Base-by-base conservation (phyloP, 92 coral and sea anemone genomes). In the Palythoa heliodiscus region DNA sequence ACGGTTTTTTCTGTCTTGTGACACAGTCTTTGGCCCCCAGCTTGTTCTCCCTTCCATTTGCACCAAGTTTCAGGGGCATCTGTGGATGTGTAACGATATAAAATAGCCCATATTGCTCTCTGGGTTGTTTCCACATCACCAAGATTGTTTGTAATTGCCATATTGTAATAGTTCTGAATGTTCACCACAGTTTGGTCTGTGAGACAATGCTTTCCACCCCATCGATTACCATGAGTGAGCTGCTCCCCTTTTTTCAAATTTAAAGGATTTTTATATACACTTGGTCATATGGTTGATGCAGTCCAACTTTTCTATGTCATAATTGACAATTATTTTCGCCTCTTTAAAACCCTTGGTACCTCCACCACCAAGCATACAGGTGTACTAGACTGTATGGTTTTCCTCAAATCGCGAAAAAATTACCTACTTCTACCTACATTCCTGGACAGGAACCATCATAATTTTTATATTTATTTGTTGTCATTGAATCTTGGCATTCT, bases 11-110 rank as follows among this genome's bases (percentile, higher is more conserved):
- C 50, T 43, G 57, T 78, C 52, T 24, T 71, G 75, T 71, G 75
- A 17, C 39, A 35, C 38, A 71, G 69, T 57, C 50, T 43, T 43
- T 43, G 50, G 50, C 29, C 54, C 17, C 50, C 38, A 16, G 24
- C 23, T 16, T 24, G 29, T 19, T 20, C 23, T 63, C n/a, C 11
- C 25, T 63, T 63, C 69, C 61, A 75, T 57, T 14, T 24, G 35
- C 80, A 75, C 63, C 80, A 75, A 75, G 63, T 75, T 4, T 19
- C 24, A 24, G 69, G 69, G 20, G 69, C 69, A 25, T 47, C 79
- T 47, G 79, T 75, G 53, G 79, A 75, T 24, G 79, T 55, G 79
- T 39, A 54, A 29, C 1, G 35, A 37, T 74, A 74, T 3, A 74
- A 19, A 43, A 38, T 74, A 29, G 55, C 55, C 55, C 78, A 13